Evolutionary conservation across 1,140 invertebrate genomes (phyloP).

Genomic region (Zaprionus capensis): DNA sequence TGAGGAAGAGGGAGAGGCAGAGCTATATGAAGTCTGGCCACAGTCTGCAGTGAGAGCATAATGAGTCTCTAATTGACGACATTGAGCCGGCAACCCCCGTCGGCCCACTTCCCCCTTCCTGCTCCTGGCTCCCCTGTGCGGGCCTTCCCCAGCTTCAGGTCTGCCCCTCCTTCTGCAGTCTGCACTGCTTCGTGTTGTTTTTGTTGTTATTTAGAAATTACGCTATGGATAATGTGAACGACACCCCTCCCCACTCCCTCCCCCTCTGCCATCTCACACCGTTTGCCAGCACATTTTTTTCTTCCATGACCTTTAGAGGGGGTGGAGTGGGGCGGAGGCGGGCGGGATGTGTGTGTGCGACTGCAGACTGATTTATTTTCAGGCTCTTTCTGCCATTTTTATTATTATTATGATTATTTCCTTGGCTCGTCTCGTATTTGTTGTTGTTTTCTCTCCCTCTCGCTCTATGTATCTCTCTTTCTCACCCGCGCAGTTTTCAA

Average conservation of each 20-base stretch:
- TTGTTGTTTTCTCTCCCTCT: constrained; percentile 9
- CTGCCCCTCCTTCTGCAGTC: constrained; percentile 2
- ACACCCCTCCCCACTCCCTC: background rate
- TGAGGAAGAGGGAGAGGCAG: background rate
- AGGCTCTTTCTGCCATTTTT: constrained; percentile 74
- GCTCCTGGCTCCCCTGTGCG: background rate
- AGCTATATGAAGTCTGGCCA: constrained; percentile 67
- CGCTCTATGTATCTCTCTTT: background rate
- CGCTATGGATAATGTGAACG: constrained; percentile 60
- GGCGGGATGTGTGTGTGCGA: constrained; percentile 20
- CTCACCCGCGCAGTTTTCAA: constrained; percentile 46
- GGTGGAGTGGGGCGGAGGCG: background rate
- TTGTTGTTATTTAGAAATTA: constrained; percentile 67
- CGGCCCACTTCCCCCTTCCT: background rate
- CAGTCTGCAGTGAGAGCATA: constrained; percentile 80
- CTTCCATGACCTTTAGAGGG: constrained; percentile 29
- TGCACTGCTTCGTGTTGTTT: constrained; percentile 14
- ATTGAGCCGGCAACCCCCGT: constrained; percentile 57
- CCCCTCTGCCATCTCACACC: background rate
- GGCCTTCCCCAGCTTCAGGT: background rate
- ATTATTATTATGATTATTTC: constrained; percentile 81
- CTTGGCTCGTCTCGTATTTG: constrained; percentile 60
- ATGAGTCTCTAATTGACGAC: constrained; percentile 84
- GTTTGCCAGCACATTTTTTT: background rate
- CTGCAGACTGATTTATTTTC: constrained; percentile 77